phyloP scores from a whole-genome alignment of 2,888 invertebrate genomes.

The Omphaloscelis lunosa region DNA sequence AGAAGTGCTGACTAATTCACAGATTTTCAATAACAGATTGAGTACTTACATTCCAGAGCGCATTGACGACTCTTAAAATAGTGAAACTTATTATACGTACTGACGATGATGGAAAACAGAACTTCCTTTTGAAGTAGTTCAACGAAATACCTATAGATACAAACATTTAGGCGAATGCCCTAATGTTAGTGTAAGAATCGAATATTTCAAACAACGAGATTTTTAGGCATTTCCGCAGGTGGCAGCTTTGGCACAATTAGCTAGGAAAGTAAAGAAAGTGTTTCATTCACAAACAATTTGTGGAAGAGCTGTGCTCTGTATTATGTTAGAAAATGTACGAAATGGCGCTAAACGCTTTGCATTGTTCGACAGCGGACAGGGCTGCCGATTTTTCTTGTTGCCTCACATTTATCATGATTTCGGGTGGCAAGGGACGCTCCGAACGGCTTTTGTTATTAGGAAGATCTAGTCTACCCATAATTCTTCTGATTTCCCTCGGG shows the following conservation, averaged over 20 bases:
- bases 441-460: neutral
- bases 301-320: conserved; percentile 52
- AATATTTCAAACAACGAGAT: conserved; percentile 35
- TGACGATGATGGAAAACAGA: conserved; percentile 59
- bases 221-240: conserved; percentile 41
- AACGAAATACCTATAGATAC: conserved; percentile 47
- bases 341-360: conserved; percentile 68
- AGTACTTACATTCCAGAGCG: conserved; percentile 22
- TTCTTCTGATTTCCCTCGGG: conserved; percentile 32
- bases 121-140: conserved; percentile 51
- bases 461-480: neutral
- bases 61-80: conserved; percentile 49
- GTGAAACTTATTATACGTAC: conserved; percentile 51
- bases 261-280: conserved; percentile 76
- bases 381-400: conserved; percentile 47
- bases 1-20: neutral
- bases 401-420: conserved; percentile 37
- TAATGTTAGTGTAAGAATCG: conserved; percentile 43
- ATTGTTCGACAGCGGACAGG: conserved; percentile 70
- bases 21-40: conserved; percentile 29
- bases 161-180: conserved; percentile 60
- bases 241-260: conserved; percentile 66
- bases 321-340: conserved; percentile 62
- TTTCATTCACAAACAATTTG: conserved; percentile 60
- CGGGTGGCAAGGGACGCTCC: conserved; percentile 16